A percentile compares a stretch with the other conserved stretches of the same genome.
Evolutionary conservation across 2,888 invertebrate species (phyloP).

Genomic region (Hirtodrosophila confusa): DNA sequence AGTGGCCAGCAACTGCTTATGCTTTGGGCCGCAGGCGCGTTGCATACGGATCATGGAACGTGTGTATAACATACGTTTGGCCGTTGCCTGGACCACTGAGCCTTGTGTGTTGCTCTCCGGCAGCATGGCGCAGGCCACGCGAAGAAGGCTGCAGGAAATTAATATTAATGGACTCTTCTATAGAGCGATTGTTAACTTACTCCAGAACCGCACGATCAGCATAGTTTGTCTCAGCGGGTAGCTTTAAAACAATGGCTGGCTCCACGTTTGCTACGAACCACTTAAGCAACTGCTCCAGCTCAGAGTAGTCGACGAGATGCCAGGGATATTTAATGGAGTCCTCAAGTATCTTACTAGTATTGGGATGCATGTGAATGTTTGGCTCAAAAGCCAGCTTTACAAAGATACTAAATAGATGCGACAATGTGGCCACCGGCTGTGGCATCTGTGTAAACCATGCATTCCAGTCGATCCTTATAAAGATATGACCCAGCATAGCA

Average conservation of each 20-base stretch:
- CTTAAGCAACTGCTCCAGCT: conserved; percentile 88
- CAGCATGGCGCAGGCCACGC: conserved; percentile 77
- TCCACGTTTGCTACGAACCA: conserved; percentile 91
- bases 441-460: conserved; percentile 85
- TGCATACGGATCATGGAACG: conserved; percentile 81
- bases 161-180: not conserved
- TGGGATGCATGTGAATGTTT: conserved; percentile 86
- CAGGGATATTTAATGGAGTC: conserved; percentile 88
- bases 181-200: conserved; percentile 81
- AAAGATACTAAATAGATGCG: conserved; percentile 88
- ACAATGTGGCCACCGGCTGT: conserved; percentile 85
- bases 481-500: conserved; percentile 89
- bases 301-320: conserved; percentile 87
- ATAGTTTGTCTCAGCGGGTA: conserved; percentile 85
- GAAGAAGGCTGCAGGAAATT: conserved; percentile 65
- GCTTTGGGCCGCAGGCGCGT: conserved; percentile 80
- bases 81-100: conserved; percentile 68
- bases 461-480: conserved; percentile 88
- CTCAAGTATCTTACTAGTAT: conserved; percentile 84
- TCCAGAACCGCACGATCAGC: conserved; percentile 87
- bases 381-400: conserved; percentile 90
- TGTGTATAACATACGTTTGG: conserved; percentile 83
- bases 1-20: conserved; percentile 79
- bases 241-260: conserved; percentile 87
- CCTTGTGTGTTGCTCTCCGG: conserved; percentile 64